Evolutionary conservation across 2,113 vertebrate species (phyloP), one percentile per base, ranked within the genome.

Genomic region (Macquaria ambigua): DNA sequence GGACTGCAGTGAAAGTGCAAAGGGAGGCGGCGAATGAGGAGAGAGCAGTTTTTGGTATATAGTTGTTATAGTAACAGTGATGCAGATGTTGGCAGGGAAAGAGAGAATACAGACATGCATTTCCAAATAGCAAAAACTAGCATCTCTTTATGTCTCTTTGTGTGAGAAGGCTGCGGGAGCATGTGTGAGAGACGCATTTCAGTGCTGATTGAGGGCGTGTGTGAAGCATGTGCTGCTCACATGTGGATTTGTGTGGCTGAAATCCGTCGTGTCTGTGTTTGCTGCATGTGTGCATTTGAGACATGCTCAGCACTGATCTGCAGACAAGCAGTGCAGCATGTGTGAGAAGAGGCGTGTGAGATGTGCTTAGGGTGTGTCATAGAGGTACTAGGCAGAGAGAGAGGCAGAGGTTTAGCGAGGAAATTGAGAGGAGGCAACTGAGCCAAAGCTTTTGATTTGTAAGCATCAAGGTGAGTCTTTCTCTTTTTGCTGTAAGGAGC

Each of bases 21-120:
- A 81, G 86, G 77, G 84, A 84, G 73, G 77, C 8, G 1, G 68
- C 5, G 1, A 82, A 58, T 66, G 58, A 77, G 74, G 52, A 68
- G n/a, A 76, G 59, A 83, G 70, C 67, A n/a, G 70, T 63, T 76
- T 89, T 72, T 43, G 62, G 76, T 15, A 68, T 77, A 85, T 81
- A 85, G 87, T 92, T 91, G 91, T 90, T 91, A 91, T 93, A 87
- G 93, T 90, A 92, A 92, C 87, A 78, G 81, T 37, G 28, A 85
- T 90, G 80, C 85, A 89, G 64, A 74, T 85, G 79, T 87, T 77
- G 69, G n/a, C 59, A 79, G 56, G 28, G 75, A 66, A 70, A 46
- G 25, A 72, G 25, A 80, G 39, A 53, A 67, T 46, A 52, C 21
- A 64, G 80, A 75, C 43, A 34, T n/a, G 28, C 6, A 77, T 79